A percentile compares a stretch with the other conserved stretches of the same genome.
Evolutionary conservation across 2,113 vertebrate species (phyloP).

Genomic region (Mobula birostris): DNA sequence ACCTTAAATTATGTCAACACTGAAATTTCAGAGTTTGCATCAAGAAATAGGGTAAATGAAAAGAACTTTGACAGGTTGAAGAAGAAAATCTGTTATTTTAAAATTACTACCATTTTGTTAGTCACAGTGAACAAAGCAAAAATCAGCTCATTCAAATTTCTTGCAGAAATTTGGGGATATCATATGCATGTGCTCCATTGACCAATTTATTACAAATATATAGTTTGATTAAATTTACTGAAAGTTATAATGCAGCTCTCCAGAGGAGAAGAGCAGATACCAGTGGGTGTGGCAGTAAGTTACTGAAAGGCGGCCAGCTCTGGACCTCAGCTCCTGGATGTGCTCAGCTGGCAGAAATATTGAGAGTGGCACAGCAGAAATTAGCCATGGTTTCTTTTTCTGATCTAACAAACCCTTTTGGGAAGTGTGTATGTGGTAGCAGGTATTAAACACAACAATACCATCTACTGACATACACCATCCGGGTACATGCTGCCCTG

Average conservation of each 20-base stretch:
- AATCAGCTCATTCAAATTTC: not conserved
- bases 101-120: not conserved
- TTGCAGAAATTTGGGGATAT: not conserved
- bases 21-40: not conserved
- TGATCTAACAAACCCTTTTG: not conserved
- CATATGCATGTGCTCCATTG: not conserved
- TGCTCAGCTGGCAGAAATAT: not conserved
- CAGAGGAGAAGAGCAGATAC: not conserved
- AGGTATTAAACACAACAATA: not conserved
- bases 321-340: not conserved
- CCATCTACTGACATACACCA: not conserved
- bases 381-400: not conserved
- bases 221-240: not conserved
- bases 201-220: not conserved
- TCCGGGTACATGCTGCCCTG: not conserved
- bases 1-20: not conserved
- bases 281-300: not conserved
- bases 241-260: not conserved
- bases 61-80: not conserved
- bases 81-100: not conserved
- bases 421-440: not conserved
- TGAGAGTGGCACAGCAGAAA: too few species aligned
- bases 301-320: not conserved
- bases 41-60: not conserved
- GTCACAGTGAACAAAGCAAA: not conserved